phyloP scores from a whole-genome alignment of 2,888 invertebrate species.

The Xestia c-nigrum region DNA sequence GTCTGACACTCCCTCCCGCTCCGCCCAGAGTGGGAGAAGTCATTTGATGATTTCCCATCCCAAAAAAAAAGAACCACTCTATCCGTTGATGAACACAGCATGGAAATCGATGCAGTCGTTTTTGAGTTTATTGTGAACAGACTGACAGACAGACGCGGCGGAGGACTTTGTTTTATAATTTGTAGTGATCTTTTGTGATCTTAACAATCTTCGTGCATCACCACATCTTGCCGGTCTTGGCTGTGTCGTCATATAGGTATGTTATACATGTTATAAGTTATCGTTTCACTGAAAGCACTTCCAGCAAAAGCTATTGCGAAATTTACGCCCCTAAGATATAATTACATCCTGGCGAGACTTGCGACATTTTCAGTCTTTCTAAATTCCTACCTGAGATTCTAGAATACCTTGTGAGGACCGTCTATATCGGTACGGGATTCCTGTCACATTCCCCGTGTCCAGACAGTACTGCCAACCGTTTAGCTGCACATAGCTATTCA shows the following conservation, averaged over 20 bases:
- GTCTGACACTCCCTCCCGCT: too few relatives aligned
- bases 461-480: conserved; percentile 29
- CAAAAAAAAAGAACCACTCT: too few relatives aligned
- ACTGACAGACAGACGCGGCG: too few relatives aligned
- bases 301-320: not conserved
- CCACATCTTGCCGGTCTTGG: not conserved
- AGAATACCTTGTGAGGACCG: not conserved
- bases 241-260: not conserved
- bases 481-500: conserved; percentile 11
- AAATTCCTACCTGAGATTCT: conserved; percentile 33
- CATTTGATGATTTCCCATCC: too few relatives aligned
- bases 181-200: not conserved
- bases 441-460: conserved; percentile 32
- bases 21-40: too few relatives aligned
- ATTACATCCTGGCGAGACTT: not conserved
- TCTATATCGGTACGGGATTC: conserved; percentile 45
- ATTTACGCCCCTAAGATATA: not conserved
- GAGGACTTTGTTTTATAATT: too few relatives aligned
- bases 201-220: not conserved
- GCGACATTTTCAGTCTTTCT: conserved; percentile 24
- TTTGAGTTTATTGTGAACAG: too few relatives aligned
- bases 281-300: not conserved
- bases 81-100: too few relatives aligned
- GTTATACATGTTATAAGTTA: not conserved
- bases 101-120: too few relatives aligned